Evolutionary conservation across 2,113 vertebrate species (phyloP).

Genomic region (Clupea harengus): DNA sequence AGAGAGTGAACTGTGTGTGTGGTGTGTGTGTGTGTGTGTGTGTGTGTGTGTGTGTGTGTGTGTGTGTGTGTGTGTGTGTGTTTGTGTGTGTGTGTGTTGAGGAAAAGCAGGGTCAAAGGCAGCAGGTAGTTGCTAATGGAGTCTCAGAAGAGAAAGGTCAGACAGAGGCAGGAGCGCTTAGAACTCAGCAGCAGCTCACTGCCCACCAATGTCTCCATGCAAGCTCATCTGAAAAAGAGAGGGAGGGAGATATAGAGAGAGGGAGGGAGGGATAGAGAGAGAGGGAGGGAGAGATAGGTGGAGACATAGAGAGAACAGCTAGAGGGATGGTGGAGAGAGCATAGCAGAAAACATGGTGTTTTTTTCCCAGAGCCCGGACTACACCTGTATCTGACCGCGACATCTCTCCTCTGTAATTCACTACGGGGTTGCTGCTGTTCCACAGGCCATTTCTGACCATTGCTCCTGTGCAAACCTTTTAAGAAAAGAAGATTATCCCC

Average conservation of each 20-base stretch:
- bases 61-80: neutral
- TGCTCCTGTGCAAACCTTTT: neutral
- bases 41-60: neutral
- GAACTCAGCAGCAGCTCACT: neutral
- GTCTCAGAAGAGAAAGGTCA: neutral
- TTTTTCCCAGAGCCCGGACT: neutral
- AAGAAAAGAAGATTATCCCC: neutral
- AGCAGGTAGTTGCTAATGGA: constrained; percentile 3
- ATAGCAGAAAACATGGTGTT: neutral
- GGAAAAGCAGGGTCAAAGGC: neutral
- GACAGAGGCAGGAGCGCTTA: neutral
- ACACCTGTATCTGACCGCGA: neutral
- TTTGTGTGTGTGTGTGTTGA: neutral
- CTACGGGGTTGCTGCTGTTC: neutral
- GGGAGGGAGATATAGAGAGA: too few relatives aligned
- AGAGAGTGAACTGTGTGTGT: too few relatives aligned
- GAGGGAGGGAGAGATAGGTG: neutral
- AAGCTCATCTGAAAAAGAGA: too few relatives aligned
- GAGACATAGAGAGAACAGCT: neutral
- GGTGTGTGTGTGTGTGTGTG: too few relatives aligned
- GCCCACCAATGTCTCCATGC: neutral
- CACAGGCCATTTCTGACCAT: neutral
- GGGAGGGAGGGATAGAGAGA: neutral
- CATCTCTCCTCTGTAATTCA: neutral
- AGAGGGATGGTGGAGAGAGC: neutral